Evolutionary conservation across 1,140 invertebrate species (phyloP), one percentile per base, ranked within the genome.

Genomic region (Piezodorus guildinii): DNA sequence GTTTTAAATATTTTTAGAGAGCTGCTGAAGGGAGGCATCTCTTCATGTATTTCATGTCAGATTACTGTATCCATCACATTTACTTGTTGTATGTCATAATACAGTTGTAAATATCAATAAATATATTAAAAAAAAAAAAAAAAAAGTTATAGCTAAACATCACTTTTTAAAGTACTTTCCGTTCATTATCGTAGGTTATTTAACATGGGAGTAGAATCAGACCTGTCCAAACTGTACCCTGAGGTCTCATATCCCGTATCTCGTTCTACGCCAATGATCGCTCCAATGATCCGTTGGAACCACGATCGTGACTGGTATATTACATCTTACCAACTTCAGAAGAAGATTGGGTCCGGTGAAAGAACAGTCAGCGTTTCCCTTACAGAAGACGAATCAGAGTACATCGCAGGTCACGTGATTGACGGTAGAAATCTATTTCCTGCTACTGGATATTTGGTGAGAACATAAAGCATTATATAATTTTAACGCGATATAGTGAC

Each of bases 371-470:
- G 19, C 4, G 27, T 60, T 19, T 30, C 23, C 14, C 27, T 61
- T 14, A 5, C 60, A 60, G 63, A 65, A 21, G 56, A 60, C 19
- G 56, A 65, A 60, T 17, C 51, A 2, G 61, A 62, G 21, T 96
- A 83, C 72, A 83, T 91, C 74, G 74, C 76, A 23, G 93, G 91
- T 2, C 94, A 98, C 74, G 79, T 87, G 5, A 89, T 97, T 68
- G 92, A 97, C 75, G 86, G 86, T 73, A 83, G 92, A 69, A 87
- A 90, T 67, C 72, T 96, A 0, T 87, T 90, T 66, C 94, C 94
- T 3, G 93, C 92, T 0, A 94, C 93, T 12, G 91, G 91, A 25
- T 98, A 89, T 71, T 70, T 90, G 62, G 77, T 75, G 67, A 63
- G 51, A 39, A 21, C 6, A 10, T n/a, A 12, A 19, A 3, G 17